Percentiles rank a stretch among this genome's conserved stretches.
Conservation (phyloP, 2,797 vertebrate species). For the Chromobotia macracanthus region DNA sequence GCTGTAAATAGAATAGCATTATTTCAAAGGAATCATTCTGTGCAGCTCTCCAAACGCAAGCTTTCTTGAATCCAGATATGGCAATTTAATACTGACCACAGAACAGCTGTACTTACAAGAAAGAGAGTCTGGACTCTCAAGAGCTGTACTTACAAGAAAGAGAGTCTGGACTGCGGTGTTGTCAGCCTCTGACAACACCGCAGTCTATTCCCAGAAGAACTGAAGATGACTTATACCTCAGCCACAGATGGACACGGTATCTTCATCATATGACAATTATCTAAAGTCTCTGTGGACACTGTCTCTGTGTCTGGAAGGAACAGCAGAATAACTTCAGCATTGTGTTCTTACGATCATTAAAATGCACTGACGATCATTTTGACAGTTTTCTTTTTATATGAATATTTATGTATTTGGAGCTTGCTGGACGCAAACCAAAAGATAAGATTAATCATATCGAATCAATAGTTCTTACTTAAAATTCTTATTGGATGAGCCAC, state of each 20-base stretch:
- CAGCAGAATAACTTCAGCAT: neutral
- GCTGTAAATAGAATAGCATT: neutral
- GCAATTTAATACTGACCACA: conserved; percentile 6
- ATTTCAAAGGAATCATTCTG: neutral
- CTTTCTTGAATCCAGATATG: neutral
- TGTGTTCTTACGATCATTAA: neutral
- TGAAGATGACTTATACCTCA: neutral
- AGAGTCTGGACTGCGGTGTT: too few relatives aligned
- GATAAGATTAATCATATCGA: too few relatives aligned
- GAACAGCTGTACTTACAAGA: neutral
- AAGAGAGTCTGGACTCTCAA: too few relatives aligned
- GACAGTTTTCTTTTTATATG: too few relatives aligned
- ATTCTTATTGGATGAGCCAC: too few relatives aligned
- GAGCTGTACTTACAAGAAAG: neutral
- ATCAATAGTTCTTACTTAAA: too few relatives aligned
- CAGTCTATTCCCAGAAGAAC: neutral
- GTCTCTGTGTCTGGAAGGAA: neutral
- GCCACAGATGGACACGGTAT: neutral
- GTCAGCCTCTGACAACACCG: neutral
- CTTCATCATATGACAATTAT: neutral
- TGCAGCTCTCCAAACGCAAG: too few relatives aligned
- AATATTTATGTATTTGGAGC: too few relatives aligned
- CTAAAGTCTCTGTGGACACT: neutral
- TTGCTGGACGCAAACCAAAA: too few relatives aligned
- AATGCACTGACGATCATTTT: too few relatives aligned